A percentile compares a stretch with the other conserved stretches of the same genome.
phyloP scores from a whole-genome alignment of 1,140 invertebrate genomes.

The Magallana ariakensis region DNA sequence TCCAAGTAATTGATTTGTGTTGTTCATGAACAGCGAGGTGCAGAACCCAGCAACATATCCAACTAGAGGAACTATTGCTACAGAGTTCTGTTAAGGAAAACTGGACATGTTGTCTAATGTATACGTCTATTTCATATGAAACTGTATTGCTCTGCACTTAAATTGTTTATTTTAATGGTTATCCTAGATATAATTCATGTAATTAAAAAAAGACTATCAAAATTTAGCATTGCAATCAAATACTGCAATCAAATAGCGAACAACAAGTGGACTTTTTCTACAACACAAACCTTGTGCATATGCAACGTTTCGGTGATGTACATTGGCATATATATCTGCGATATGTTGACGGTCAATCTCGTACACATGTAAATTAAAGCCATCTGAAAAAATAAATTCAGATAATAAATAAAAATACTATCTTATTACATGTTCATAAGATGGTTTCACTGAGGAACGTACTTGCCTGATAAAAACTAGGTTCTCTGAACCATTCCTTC shows the following conservation, averaged over 20 bases:
- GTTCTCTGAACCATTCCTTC: conserved; percentile 84
- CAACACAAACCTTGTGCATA: conserved; percentile 82
- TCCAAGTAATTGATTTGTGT: conserved; percentile 85
- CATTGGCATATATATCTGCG: conserved; percentile 93
- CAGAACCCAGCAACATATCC: conserved; percentile 92
- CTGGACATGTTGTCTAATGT: neutral
- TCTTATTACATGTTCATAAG: no score
- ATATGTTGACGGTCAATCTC: conserved; percentile 91
- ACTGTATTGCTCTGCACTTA: no score
- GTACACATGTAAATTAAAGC: conserved; percentile 93
- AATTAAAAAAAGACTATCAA: no score
- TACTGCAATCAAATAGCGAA: no score
- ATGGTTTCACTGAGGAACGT: neutral
- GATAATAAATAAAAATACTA: neutral
- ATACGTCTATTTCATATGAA: no score
- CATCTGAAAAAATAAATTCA: conserved; percentile 81
- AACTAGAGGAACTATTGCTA: conserved; percentile 91
- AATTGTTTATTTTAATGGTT: no score
- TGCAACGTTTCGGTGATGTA: conserved; percentile 91
- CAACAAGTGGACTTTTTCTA: no score
- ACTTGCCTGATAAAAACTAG: conserved; percentile 81
- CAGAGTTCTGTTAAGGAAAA: conserved; percentile 80
- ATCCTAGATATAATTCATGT: no score
- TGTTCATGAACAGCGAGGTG: conserved; percentile 86
- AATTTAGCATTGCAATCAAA: no score